Base-by-base conservation (phyloP, 2,797 vertebrate species). In the Smutsia temminckii region DNA sequence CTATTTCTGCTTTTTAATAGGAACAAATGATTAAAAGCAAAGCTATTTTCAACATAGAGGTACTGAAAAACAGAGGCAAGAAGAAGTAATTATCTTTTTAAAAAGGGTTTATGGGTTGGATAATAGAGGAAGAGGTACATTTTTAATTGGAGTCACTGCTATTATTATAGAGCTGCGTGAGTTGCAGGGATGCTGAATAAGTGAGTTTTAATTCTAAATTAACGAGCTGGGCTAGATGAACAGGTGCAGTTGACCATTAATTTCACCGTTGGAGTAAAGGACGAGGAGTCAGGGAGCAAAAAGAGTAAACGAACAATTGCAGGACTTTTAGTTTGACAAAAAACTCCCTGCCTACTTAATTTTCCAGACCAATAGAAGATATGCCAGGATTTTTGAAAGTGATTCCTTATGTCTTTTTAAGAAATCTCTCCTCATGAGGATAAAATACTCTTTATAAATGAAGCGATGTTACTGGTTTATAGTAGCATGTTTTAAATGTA, bases 301-400 rank as follows among this genome's bases (percentile, higher is more conserved):
- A 75, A 57, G 51, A 90, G 92, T 57, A 92, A 92, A 92, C 74
- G 94, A 92, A 74, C 16, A 29, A 84, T n/a, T 53, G 29, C 17
- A 74, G 66, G 83, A 59, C 55, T 96, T 92, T 63, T 46, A 63
- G 66, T 74, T 27, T 37, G 37, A 93, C 29, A 95, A 89, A 94
- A 91, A 85, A 7, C 74, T 92, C 61, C 68, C 49, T 95, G 68
- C 75, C 85, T 75, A 61, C 68, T 89, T 97, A 95, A 97, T 95
- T 97, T 97, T 97, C 95, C 91, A 71, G 83, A 95, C 77, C 79
- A 96, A 91, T 64, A 94, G 92, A 96, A 96, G 79, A 27, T 96
- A 8, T 85, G 75, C 57, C 78, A 94, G 83, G 69, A 79, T 55
- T 74, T 95, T 61, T 37, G 61, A 91, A 97, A 95, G 77, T 89